Evolutionary conservation across 2,888 invertebrate genomes (phyloP).

Genomic region (Gari tellinella): DNA sequence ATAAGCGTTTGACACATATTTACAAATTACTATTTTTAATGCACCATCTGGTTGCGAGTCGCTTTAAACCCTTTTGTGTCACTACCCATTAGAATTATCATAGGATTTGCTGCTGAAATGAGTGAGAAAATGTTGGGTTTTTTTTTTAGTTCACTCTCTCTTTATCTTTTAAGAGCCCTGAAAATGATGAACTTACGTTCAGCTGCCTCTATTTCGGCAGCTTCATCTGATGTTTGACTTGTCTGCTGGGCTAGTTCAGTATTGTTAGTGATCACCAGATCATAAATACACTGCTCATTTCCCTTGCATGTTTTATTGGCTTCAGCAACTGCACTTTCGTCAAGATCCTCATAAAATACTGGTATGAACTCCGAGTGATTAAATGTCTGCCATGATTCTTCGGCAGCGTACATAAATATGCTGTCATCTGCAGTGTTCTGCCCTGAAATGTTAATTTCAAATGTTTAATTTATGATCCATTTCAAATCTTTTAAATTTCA

Average conservation of each 20-base stretch:
- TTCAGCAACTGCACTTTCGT: conserved; percentile 24
- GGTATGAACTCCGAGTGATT: conserved; percentile 47
- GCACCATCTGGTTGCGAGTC: no score
- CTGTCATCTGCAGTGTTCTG: conserved; percentile 22
- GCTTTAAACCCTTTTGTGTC: no score
- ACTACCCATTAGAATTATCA: no score
- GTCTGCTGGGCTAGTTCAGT: conserved; percentile 31
- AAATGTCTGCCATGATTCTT: conserved; percentile 30
- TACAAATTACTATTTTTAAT: no score
- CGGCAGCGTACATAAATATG: conserved; percentile 38
- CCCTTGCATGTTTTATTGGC: conserved; percentile 41
- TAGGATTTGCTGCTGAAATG: no score
- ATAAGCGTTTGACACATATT: no score
- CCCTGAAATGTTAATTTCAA: no score
- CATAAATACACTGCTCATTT: conserved; percentile 53
- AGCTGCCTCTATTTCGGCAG: conserved; percentile 13
- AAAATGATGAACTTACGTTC: conserved; percentile 42
- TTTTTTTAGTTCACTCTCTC: no score
- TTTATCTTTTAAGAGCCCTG: no score
- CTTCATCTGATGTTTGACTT: conserved; percentile 19
- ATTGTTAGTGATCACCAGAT: conserved; percentile 53
- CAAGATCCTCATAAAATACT: conserved; percentile 53
- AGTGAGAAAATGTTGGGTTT: no score
- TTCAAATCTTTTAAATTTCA: no score
- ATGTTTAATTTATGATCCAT: no score